phyloP scores from a whole-genome alignment of 2,888 invertebrate species.

The Melinaea menophilus region DNA sequence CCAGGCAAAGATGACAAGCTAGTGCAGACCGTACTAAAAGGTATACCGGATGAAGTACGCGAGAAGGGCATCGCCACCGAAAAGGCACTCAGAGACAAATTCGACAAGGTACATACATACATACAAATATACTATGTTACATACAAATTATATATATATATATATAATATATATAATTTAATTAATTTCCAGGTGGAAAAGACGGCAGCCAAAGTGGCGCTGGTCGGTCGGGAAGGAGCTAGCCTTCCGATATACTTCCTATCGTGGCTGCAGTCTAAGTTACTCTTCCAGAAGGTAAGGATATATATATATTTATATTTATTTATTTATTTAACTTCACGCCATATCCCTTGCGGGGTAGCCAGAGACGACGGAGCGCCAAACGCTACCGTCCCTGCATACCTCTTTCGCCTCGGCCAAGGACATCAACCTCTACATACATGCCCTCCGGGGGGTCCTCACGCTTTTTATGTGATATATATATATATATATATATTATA shows the following conservation, averaged over 20 bases:
- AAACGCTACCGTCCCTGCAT: no score
- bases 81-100: slow-evolving; percentile 89
- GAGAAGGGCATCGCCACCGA: slow-evolving; percentile 93
- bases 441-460: no score
- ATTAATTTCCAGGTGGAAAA: slow-evolving; percentile 79
- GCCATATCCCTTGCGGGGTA: background rate
- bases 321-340: background rate
- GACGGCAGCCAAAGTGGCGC: slow-evolving; percentile 88
- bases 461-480: no score
- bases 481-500: no score
- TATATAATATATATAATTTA: slow-evolving; percentile 1
- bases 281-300: slow-evolving; percentile 80
- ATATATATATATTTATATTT: background rate
- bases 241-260: slow-evolving; percentile 88
- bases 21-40: slow-evolving; percentile 85
- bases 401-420: no score
- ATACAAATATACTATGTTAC: no score
- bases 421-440: no score
- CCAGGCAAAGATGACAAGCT: slow-evolving; percentile 86
- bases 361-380: background rate
- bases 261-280: slow-evolving; percentile 92
- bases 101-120: slow-evolving; percentile 77
- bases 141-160: no score
- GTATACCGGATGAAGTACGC: slow-evolving; percentile 87
- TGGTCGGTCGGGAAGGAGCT: slow-evolving; percentile 94